Evolutionary conservation across 2,797 vertebrate species (phyloP).

Genomic region (Lateolabrax maculatus): DNA sequence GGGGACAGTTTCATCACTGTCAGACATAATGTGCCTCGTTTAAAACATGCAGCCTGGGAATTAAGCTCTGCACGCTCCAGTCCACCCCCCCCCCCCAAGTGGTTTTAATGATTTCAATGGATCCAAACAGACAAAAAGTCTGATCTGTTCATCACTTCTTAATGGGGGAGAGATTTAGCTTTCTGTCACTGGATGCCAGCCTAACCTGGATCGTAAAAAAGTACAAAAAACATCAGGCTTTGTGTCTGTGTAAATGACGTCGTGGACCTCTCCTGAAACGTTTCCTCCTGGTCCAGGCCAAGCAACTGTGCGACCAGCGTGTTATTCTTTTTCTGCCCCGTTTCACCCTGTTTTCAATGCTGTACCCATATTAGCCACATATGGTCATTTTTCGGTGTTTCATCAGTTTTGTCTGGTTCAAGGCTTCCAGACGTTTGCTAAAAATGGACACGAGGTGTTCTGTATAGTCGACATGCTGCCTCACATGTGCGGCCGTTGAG

Average conservation of each 20-base stretch:
- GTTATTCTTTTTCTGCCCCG: neutral
- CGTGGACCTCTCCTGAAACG: constrained; percentile 3
- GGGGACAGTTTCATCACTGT: constrained; percentile 50
- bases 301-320: constrained; percentile 9
- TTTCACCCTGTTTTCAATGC: constrained; percentile 22
- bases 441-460: constrained; percentile 20
- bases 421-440: neutral
- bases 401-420: neutral
- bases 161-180: neutral
- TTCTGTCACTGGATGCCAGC: neutral
- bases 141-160: neutral
- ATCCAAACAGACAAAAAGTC: constrained; percentile 10
- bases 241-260: constrained; percentile 11
- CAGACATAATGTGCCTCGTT: constrained; percentile 61
- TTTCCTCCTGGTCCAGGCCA: constrained; percentile 27
- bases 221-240: constrained; percentile 13
- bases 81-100: constrained; percentile 11
- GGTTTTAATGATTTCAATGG: constrained; percentile 20
- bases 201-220: neutral
- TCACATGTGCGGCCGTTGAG: no score
- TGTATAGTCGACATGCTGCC: no score
- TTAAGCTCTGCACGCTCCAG: constrained; percentile 36
- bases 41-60: constrained; percentile 51
- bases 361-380: constrained; percentile 20
- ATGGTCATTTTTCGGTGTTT: neutral